Evolutionary conservation across 2,113 vertebrate genomes (phyloP).

Genomic region (Hippolais icterina): DNA sequence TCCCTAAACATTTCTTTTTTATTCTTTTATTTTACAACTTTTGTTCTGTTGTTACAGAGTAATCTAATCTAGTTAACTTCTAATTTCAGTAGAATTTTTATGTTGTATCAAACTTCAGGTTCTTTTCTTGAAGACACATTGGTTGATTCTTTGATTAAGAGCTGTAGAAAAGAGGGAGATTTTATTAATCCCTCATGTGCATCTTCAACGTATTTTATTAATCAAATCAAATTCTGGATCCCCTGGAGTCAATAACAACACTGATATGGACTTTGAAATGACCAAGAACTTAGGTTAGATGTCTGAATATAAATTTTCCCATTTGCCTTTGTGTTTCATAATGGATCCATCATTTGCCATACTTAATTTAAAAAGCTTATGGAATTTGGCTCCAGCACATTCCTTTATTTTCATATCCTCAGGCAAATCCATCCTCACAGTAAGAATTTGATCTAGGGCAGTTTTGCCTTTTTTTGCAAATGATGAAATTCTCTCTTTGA

Average conservation of each 20-base stretch:
- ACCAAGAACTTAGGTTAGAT: neutral
- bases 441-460: conserved; percentile 9
- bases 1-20: neutral
- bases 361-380: neutral
- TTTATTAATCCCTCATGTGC: neutral
- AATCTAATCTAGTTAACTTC: neutral
- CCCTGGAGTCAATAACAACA: neutral
- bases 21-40: neutral
- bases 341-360: neutral
- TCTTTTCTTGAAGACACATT: neutral
- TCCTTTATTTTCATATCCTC: conserved; percentile 9
- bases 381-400: neutral
- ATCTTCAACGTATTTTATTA: neutral
- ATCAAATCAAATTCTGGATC: neutral
- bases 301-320: neutral
- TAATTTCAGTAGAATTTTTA: neutral
- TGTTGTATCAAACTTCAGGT: neutral
- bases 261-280: neutral
- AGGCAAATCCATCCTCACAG: neutral
- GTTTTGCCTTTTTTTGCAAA: conserved; percentile 17
- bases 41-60: neutral
- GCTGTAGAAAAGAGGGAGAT: neutral
- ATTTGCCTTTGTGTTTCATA: neutral
- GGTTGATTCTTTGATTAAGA: neutral
- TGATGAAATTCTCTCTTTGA: conserved; percentile 25